Percentiles rank a stretch among this genome's conserved stretches.
Conservation (phyloP, 2,797 vertebrate species). For the Hypotaenidia philippensis region DNA sequence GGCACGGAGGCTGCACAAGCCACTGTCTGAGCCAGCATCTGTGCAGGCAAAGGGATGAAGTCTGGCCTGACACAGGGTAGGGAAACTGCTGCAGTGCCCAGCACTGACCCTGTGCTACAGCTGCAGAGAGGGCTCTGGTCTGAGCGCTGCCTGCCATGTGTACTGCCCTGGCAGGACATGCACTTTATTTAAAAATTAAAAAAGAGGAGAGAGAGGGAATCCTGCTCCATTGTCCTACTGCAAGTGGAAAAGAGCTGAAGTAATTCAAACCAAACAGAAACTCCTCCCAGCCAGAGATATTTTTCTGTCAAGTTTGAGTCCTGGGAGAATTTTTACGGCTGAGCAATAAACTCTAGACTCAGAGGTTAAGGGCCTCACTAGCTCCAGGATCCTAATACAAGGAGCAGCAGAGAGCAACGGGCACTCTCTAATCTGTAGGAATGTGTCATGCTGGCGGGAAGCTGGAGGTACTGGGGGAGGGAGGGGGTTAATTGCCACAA, state of each 20-base stretch:
- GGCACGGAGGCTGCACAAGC: background rate
- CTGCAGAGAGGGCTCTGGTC: background rate
- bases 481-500: slow-evolving; percentile 25
- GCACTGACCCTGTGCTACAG: background rate
- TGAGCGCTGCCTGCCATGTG: background rate
- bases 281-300: slow-evolving; percentile 41
- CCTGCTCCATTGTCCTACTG: slow-evolving; percentile 50
- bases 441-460: background rate
- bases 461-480: background rate
- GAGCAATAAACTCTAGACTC: slow-evolving; percentile 60
- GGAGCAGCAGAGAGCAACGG: background rate
- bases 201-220: background rate
- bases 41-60: background rate
- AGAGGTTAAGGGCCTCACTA: slow-evolving; percentile 13
- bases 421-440: background rate
- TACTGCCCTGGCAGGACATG: background rate
- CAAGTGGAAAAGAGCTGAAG: slow-evolving; percentile 33
- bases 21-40: background rate
- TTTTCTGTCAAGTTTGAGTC: slow-evolving; percentile 61
- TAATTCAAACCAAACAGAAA: slow-evolving; percentile 76
- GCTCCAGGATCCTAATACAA: background rate
- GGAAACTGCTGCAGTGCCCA: background rate
- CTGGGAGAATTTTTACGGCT: slow-evolving; percentile 71
- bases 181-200: background rate
- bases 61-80: rapidly evolving